Percentiles rank a stretch among this genome's conserved stretches.
These are phyloP conservation scores for Helogale parvula DNA, from an alignment of 2,113 vertebrate species.

Conservation along the genomic window DNA sequence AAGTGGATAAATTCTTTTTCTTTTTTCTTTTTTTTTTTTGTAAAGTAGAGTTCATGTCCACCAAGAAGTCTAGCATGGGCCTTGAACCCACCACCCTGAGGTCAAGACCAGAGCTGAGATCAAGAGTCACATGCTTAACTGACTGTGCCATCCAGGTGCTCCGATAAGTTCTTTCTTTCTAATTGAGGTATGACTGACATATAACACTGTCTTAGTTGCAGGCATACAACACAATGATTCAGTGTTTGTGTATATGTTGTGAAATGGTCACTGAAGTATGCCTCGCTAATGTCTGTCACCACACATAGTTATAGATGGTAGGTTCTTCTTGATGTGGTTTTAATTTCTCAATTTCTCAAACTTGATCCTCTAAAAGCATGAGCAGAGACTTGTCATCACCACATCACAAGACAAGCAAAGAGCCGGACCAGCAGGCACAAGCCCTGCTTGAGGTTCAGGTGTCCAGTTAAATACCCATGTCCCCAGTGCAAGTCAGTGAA, in stretches of 20 bases:
- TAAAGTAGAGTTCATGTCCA: too few relatives aligned
- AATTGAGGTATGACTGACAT: background rate
- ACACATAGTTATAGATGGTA: background rate
- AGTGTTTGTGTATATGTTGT: background rate
- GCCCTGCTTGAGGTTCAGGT: background rate
- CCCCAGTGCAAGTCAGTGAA: background rate
- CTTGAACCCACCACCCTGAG: too few relatives aligned
- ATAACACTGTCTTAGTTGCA: background rate
- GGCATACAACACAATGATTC: background rate
- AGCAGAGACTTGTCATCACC: background rate
- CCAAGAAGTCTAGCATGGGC: too few relatives aligned
- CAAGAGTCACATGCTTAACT: too few relatives aligned
- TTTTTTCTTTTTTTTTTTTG: too few relatives aligned
- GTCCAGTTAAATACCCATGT: background rate
- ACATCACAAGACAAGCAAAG: background rate
- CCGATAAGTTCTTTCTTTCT: too few relatives aligned
- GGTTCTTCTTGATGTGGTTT: background rate
- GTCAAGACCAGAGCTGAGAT: too few relatives aligned
- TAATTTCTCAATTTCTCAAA: conserved; percentile 1
- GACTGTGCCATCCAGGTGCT: too few relatives aligned
- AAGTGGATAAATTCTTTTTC: background rate
- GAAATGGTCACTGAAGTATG: background rate
- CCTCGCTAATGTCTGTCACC: background rate
- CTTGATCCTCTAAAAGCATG: background rate
- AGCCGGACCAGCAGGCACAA: background rate